Conservation (phyloP, 2,113 vertebrate species). For the cattle (Bos taurus) region ARS-UCD2.0 NC_037342.1:33233001-33233500, state of each 20-base stretch:
- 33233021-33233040: background rate
- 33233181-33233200: background rate
- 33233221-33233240: background rate
- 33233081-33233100: background rate
- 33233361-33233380: background rate
- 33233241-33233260: background rate
- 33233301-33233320: background rate
- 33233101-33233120: background rate
- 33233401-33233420: background rate
- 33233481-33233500: background rate
- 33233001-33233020: background rate
- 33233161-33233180: background rate
- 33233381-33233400: background rate
- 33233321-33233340: background rate
- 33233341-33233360: background rate
- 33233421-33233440: background rate
- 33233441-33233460: background rate
- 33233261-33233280: background rate
- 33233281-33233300: background rate
- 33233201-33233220: background rate
- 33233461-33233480: background rate
- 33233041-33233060: background rate
- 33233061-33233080: background rate
- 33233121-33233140: background rate
- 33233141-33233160: background rate